Evolutionary conservation across 1,140 invertebrate genomes (phyloP).

Genomic region (Cyphomyrmex costatus): DNA sequence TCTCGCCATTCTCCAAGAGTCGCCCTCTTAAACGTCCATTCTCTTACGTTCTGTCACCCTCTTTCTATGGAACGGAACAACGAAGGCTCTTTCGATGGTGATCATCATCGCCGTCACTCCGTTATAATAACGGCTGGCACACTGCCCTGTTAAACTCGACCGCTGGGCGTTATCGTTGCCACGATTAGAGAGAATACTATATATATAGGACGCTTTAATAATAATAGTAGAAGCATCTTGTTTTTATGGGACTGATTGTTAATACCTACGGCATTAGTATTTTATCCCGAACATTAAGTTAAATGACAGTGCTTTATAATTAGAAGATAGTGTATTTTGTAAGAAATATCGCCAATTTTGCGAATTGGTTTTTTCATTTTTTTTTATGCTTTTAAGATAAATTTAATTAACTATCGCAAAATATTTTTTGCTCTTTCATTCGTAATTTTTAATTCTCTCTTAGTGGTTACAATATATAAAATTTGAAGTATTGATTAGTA

Average conservation of each 20-base stretch:
- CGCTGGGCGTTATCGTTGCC: constrained; percentile 35
- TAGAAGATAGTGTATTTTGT: background rate
- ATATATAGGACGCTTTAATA: background rate
- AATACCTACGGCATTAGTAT: background rate
- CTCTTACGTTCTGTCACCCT: constrained; percentile 57
- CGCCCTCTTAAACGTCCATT: constrained; percentile 56
- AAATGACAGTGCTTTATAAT: background rate
- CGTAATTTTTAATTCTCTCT: background rate
- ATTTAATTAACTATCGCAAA: background rate
- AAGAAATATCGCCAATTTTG: background rate
- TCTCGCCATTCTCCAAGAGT: constrained; percentile 34
- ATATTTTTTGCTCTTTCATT: background rate
- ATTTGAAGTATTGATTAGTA: background rate
- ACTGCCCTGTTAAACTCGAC: constrained; percentile 77
- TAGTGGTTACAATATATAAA: background rate
- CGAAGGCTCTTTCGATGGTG: constrained; percentile 53
- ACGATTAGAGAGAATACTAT: constrained; percentile 3
- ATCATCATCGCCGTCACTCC: constrained; percentile 70
- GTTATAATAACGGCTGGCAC: constrained; percentile 85
- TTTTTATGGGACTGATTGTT: constrained; percentile 14
- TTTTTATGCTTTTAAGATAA: background rate
- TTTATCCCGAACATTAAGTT: constrained; percentile 16
- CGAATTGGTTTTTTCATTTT: background rate
- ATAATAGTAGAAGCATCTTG: background rate
- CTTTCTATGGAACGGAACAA: background rate